These are phyloP conservation scores for Zygothrica quintamaculata DNA, from an alignment of 2,888 invertebrate species.

Conservation along the genomic window DNA sequence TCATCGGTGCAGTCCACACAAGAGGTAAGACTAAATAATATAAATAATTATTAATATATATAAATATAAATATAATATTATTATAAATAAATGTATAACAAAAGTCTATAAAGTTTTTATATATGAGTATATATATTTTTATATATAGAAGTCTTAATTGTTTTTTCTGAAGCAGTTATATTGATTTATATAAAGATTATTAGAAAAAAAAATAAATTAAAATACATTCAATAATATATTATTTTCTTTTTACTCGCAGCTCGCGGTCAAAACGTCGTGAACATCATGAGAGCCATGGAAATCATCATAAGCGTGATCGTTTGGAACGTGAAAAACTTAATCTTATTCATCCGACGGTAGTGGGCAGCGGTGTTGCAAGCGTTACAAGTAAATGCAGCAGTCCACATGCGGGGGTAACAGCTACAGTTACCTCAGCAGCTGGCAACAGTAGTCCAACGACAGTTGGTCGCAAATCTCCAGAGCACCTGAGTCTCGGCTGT, in stretches of 20 bases:
- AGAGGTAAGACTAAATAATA: constrained; percentile 66
- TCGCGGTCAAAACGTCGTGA: constrained; percentile 83
- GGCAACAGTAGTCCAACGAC: constrained; percentile 53
- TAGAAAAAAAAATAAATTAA: too few species aligned
- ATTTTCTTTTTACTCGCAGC: constrained; percentile 43
- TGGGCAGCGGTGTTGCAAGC: constrained; percentile 40
- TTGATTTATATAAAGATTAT: too few species aligned
- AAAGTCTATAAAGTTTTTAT: too few species aligned
- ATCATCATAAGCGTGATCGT: constrained; percentile 82
- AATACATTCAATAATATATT: too few species aligned
- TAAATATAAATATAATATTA: neutral
- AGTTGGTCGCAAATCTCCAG: constrained; percentile 70
- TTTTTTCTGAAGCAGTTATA: too few species aligned
- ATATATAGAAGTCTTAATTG: too few species aligned
- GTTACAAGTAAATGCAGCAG: constrained; percentile 71
- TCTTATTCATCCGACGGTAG: constrained; percentile 63
- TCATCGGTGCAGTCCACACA: constrained; percentile 84
- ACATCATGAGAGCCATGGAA: constrained; percentile 70
- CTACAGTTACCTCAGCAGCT: constrained; percentile 32
- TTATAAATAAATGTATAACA: too few species aligned
- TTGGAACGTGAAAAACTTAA: constrained; percentile 72
- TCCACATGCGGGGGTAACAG: constrained; percentile 57
- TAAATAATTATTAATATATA: neutral
- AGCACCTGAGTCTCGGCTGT: constrained; percentile 66
- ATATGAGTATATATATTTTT: too few species aligned